phyloP scores from a whole-genome alignment of 2,888 invertebrate species.

The Parochlus steinenii region DNA sequence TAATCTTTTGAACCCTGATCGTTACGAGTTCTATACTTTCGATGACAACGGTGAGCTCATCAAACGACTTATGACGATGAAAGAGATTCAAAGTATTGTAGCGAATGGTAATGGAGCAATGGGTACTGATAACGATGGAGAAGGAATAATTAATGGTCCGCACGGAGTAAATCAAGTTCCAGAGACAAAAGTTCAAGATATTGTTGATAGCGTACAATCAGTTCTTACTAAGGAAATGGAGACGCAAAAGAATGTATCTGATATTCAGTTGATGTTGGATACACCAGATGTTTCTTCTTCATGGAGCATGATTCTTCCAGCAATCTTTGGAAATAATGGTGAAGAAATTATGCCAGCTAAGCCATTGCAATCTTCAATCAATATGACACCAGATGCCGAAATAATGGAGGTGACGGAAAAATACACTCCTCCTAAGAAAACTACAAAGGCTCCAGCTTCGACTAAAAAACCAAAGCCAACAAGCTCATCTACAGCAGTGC shows the following conservation, averaged over 20 bases:
- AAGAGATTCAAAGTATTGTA: constrained; percentile 71
- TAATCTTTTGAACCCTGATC: constrained; percentile 60
- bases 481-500: constrained; percentile 1
- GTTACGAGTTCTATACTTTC: constrained; percentile 76
- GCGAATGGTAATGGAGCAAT: constrained; percentile 55
- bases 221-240: constrained; percentile 66
- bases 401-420: constrained; percentile 21
- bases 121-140: constrained; percentile 4
- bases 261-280: constrained; percentile 38
- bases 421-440: neutral
- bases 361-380: constrained; percentile 24
- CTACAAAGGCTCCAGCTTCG: neutral
- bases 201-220: constrained; percentile 67
- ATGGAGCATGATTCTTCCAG: constrained; percentile 69
- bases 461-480: constrained; percentile 10
- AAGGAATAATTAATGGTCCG: constrained; percentile 30
- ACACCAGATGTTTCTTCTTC: constrained; percentile 57
- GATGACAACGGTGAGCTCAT: constrained; percentile 69
- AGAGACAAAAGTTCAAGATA: constrained; percentile 56
- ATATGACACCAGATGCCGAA: constrained; percentile 31
- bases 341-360: constrained; percentile 41
- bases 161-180: constrained; percentile 37
- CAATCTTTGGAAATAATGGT: constrained; percentile 57
- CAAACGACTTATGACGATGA: constrained; percentile 65
- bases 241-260: constrained; percentile 36